Evolutionary conservation across 1,140 invertebrate genomes (phyloP), one percentile per base, ranked within the genome.

Genomic region (Drosophila sulfurigaster): DNA sequence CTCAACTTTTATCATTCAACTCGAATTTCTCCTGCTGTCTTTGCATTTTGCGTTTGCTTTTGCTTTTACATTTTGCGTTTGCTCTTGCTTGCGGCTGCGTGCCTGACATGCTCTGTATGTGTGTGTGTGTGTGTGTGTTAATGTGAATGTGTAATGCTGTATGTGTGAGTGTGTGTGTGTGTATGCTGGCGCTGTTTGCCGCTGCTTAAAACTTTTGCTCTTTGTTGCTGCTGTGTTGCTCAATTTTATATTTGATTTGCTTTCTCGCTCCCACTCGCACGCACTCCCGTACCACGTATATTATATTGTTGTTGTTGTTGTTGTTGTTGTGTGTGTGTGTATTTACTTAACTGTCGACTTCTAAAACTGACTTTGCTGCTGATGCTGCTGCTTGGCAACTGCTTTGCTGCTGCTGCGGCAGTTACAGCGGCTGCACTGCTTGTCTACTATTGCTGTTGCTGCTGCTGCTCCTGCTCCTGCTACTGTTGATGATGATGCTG

Each of bases 331-430:
- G 6, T 38, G 35, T 38, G 35, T 7, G 35, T 38, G 35, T 35
- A 25, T 69, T 80, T 54, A 63, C 81, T 75, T 82, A 78, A 82
- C 60, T 81, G 63, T 82, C 67, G 81, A 85, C 74, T 76, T 66
- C 64, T 66, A 73, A 70, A 76, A 86, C 75, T 87, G 79, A 88
- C 79, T 74, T 67, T 20, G 43, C 67, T 58, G 49, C 59, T 28
- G 20, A 25, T 25, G 15, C 59, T 43, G 25, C 58, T 43, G 10
- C 52, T 65, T 43, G 7, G 20, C 60, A 46, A 15, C 38, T 30
- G 43, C 35, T 38, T 38, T 35, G 20, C 69, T 25, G 20, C 69
- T 25, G 13, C 64, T 30, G 45, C 58, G 3, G 16, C 62, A 54
- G 28, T 52, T 48, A 15, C 43, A 54, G 20, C 49, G 28, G n/a